Evolutionary conservation across 1,140 invertebrate genomes (phyloP), one percentile per base, ranked within the genome.

Genomic region (Monochamus saltuarius): DNA sequence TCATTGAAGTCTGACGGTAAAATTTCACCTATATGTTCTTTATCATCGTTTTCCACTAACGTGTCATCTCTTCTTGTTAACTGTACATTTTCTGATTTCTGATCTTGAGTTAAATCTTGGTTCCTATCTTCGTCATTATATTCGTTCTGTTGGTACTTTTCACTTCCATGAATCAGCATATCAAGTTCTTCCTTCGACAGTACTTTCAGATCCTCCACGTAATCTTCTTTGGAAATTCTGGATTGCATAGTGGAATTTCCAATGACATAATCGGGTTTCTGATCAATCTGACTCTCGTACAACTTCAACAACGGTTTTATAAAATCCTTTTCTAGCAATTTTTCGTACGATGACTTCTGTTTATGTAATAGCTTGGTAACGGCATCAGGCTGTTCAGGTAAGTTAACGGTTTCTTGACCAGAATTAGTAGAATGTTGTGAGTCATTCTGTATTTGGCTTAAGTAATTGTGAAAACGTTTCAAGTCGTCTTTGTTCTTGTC

Each of bases 1-100:
- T 19, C 36, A n/a, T 66, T 40, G 46, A 69, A 76, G 56, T 68
- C 56, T 2, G 68, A 51, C 14, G 73, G 74, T 19, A 76, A 56
- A 56, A 76, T 76, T 61, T 76, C 74, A 1, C 74, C 74, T 35
- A 76, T 76, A 54, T 76, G 74, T 58, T 76, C 74, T 40, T 74
- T 60, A 34, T 67, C 61, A 22, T 54, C 65, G 40, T 61, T 60
- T 36, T 67, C 65, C 7, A 60, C 56, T 11, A 59, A 40, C 38
- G 22, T 70, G 57, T 75, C 72, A 60, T 75, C 71, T 49, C 70
- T 61, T 64, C 57, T 64, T 36, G 54, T 29, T 56, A 43, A 19
- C 14, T 57, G 42, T 16, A 8, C 10, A 34, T 36, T 34, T 57
- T 19, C 38, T 40, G 29, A 40, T 37, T 8, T 38, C 14, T 38